Conservation (phyloP, 2,113 vertebrate species). For the Atlantisia rogersi region DNA sequence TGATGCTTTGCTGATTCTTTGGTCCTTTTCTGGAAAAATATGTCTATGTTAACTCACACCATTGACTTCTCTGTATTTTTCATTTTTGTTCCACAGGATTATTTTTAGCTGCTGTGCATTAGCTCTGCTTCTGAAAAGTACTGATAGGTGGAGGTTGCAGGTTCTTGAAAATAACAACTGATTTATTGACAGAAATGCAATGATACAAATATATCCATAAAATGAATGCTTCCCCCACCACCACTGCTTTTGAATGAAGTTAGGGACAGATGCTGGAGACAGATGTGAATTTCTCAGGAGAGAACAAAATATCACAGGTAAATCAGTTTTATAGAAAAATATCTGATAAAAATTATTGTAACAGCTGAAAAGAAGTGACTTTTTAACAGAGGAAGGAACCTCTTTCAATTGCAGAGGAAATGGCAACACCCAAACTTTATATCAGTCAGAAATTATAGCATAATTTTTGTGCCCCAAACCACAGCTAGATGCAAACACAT, state of each 20-base stretch:
- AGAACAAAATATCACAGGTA: constrained; percentile 35
- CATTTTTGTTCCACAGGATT: constrained; percentile 29
- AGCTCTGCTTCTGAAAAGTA: constrained; percentile 48
- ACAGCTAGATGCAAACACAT: not conserved
- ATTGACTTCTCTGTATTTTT: constrained; percentile 52
- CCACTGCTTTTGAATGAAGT: not conserved
- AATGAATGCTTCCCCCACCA: not conserved
- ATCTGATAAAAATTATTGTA: not conserved
- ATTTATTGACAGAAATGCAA: constrained; percentile 1
- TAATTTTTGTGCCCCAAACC: not conserved
- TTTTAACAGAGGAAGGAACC: not conserved
- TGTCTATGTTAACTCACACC: constrained; percentile 38
- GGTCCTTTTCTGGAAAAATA: constrained; percentile 50
- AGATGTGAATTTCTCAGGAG: constrained; percentile 10
- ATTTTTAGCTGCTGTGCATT: constrained; percentile 50
- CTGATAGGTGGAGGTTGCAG: not conserved
- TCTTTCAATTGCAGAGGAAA: not conserved
- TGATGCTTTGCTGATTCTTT: constrained; percentile 56
- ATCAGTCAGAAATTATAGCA: not conserved
- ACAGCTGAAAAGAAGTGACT: constrained; percentile 9
- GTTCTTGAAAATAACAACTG: not conserved
- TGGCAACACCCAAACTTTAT: not conserved
- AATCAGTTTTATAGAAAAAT: constrained; percentile 41
- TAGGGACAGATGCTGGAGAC: not conserved
- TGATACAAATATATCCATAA: not conserved